Percentiles rank a stretch among this genome's conserved stretches.
Conservation (phyloP, 2,888 invertebrate species). For the Linnaemya tessellans region DNA sequence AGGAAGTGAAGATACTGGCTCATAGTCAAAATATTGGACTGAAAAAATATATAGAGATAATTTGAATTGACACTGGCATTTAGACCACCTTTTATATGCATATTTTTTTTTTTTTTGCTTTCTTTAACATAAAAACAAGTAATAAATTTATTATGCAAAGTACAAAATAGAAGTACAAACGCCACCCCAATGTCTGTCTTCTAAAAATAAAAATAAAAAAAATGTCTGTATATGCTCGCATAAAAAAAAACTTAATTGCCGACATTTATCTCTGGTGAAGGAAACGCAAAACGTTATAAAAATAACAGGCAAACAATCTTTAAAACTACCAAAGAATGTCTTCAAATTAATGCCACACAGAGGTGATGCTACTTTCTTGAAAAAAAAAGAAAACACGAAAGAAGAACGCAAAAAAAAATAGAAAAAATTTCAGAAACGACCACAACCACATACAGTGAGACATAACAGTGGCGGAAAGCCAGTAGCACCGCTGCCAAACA, state of each 20-base stretch:
- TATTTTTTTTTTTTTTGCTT: background rate
- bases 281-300: slow-evolving; percentile 63
- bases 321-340: slow-evolving; percentile 61
- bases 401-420: too few relatives aligned
- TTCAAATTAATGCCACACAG: slow-evolving; percentile 62
- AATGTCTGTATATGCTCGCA: background rate
- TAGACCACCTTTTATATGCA: background rate
- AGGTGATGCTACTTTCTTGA: slow-evolving; percentile 53
- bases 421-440: slow-evolving; percentile 41
- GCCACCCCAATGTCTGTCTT: background rate
- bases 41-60: too few relatives aligned
- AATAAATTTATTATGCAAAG: slow-evolving; percentile 10
- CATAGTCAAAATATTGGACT: too few relatives aligned
- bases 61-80: too few relatives aligned
- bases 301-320: slow-evolving; percentile 65
- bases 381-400: slow-evolving; percentile 2
- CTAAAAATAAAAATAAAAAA: slow-evolving; percentile 34
- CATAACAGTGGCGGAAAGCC: slow-evolving; percentile 42
- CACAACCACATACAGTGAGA: slow-evolving; percentile 52
- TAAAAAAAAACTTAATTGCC: slow-evolving; percentile 66
- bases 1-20: too few relatives aligned
- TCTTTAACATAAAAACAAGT: background rate
- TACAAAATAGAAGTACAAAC: slow-evolving; percentile 16
- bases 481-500: slow-evolving; percentile 24
- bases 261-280: slow-evolving; percentile 64